Evolutionary conservation across 1,140 invertebrate genomes (phyloP).

Genomic region (Cecropterus lyciades): DNA sequence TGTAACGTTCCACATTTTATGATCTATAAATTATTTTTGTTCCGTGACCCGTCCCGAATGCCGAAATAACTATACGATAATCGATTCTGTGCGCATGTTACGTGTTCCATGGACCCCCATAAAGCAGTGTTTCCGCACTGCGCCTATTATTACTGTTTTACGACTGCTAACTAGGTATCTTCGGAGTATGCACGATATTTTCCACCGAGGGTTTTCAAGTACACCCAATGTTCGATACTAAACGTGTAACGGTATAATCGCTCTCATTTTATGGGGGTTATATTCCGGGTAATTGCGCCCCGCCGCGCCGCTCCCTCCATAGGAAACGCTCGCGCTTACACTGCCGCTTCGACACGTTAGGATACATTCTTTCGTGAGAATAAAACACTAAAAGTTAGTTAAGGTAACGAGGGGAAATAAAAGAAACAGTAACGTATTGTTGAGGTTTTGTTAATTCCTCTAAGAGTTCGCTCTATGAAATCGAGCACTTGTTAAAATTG

Average conservation of each 20-base stretch:
- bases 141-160: conserved; percentile 74
- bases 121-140: conserved; percentile 70
- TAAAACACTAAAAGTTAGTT: conserved; percentile 38
- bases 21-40: conserved; percentile 66
- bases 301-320: conserved; percentile 47
- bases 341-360: conserved; percentile 51
- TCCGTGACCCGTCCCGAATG: conserved; percentile 60
- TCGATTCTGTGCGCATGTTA: conserved; percentile 68
- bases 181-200: conserved; percentile 58
- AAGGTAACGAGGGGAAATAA: conserved; percentile 28
- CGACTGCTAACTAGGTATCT: conserved; percentile 63
- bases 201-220: conserved; percentile 50
- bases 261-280: conserved; percentile 64
- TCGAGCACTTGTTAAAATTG: conserved; percentile 25
- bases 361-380: conserved; percentile 42
- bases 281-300: conserved; percentile 66
- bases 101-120: conserved; percentile 64
- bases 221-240: conserved; percentile 57
- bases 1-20: conserved; percentile 57
- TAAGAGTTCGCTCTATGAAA: conserved; percentile 15
- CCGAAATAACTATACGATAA: conserved; percentile 66
- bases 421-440: conserved; percentile 18
- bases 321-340: conserved; percentile 55
- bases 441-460: conserved; percentile 29
- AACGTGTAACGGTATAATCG: conserved; percentile 68